Percentiles rank a stretch among this genome's conserved stretches.
Evolutionary conservation across 2,113 vertebrate species (phyloP).

Genomic region (Callipepla squamata): DNA sequence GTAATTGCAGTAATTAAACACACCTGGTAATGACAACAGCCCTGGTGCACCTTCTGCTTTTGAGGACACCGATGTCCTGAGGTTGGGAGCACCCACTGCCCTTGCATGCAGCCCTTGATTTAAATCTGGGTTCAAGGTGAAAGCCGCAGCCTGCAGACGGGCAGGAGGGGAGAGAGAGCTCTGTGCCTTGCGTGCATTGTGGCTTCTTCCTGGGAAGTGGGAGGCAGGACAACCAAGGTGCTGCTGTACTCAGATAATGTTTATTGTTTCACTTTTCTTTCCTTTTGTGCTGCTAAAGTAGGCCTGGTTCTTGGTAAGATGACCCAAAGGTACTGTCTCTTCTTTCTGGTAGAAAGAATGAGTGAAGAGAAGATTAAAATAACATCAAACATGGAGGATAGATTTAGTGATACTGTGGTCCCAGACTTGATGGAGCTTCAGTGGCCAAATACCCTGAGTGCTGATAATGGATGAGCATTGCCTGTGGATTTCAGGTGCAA

Average conservation of each 20-base stretch:
- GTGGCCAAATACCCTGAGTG: rapidly evolving
- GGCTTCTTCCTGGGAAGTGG: background rate
- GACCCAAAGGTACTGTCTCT: background rate
- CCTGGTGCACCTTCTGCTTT: conserved; percentile 1
- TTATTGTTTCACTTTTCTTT: background rate
- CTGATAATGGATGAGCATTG: rapidly evolving
- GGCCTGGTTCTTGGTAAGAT: background rate
- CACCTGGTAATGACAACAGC: conserved; percentile 46
- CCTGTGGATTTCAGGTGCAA: background rate
- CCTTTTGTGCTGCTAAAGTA: background rate
- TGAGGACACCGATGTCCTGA: background rate
- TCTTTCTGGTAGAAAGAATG: background rate
- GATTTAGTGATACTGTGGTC: background rate
- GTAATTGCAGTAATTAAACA: conserved; percentile 61
- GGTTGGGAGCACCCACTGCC: background rate
- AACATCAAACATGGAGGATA: background rate
- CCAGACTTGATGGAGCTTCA: background rate
- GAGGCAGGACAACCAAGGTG: background rate
- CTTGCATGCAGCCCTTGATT: background rate
- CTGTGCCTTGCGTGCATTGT: background rate
- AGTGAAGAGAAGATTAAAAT: background rate
- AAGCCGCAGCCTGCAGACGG: background rate
- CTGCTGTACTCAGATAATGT: background rate
- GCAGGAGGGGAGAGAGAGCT: background rate
- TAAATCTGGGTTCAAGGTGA: conserved; percentile 41